A percentile compares a stretch with the other conserved stretches of the same genome.
These are phyloP conservation scores for Eilema depressum DNA, from an alignment of 2,888 invertebrate genomes.

Conservation along the genomic window DNA sequence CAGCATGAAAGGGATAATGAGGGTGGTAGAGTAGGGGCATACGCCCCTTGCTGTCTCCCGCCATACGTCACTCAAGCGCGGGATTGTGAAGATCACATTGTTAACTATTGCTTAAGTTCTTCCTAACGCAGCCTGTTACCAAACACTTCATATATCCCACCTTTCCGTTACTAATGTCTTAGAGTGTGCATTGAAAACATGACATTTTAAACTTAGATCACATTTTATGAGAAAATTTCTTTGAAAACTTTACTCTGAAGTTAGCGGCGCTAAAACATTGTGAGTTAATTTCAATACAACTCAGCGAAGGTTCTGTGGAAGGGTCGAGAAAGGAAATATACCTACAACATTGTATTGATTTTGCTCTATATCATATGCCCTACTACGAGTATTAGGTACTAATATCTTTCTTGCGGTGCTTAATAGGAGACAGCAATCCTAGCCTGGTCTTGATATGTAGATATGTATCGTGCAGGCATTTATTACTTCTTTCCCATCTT, in stretches of 20 bases:
- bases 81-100: conserved; percentile 65
- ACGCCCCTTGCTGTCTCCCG: conserved; percentile 55
- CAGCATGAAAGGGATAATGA: conserved; percentile 87
- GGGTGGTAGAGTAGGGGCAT: conserved; percentile 56
- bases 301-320: too few relatives aligned
- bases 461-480: too few relatives aligned
- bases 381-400: too few relatives aligned
- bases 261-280: too few relatives aligned
- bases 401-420: too few relatives aligned
- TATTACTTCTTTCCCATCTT: too few relatives aligned
- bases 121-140: conserved; percentile 23
- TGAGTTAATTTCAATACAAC: too few relatives aligned
- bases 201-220: background rate
- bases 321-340: too few relatives aligned
- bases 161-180: background rate
- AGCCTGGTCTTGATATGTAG: too few relatives aligned
- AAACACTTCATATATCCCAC: conserved; percentile 5
- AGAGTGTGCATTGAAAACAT: background rate
- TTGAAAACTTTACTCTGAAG: background rate
- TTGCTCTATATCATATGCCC: too few relatives aligned
- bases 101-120: conserved; percentile 51
- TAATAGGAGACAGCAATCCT: too few relatives aligned
- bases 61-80: conserved; percentile 68
- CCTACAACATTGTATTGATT: too few relatives aligned
- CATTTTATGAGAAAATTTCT: background rate